Percentiles rank a stretch among this genome's conserved stretches.
Conservation (phyloP, 2,113 vertebrate genomes). For the Vicugna pacos region DNA sequence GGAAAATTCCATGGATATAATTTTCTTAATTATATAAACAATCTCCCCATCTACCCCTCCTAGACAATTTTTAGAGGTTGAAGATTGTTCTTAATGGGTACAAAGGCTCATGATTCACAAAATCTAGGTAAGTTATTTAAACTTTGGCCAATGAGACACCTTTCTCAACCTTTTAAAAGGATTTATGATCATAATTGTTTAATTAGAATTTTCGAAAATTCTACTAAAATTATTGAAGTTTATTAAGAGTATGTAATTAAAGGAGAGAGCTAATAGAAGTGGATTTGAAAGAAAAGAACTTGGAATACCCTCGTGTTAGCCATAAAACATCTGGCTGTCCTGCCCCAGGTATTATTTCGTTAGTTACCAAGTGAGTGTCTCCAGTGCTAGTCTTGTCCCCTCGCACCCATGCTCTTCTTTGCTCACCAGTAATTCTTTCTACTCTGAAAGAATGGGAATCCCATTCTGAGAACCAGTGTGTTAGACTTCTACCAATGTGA, state of each 20-base stretch:
- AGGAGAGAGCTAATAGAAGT: background rate
- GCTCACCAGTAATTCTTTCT: background rate
- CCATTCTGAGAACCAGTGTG: background rate
- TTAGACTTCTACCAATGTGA: background rate
- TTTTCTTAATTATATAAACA: conserved; percentile 14
- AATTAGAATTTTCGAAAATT: background rate
- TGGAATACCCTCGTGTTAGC: background rate
- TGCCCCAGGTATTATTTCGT: background rate
- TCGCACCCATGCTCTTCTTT: background rate
- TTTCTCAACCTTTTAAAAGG: background rate
- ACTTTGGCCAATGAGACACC: background rate
- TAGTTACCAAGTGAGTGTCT: background rate
- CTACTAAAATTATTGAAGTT: background rate
- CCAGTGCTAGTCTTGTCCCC: background rate
- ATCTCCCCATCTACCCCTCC: background rate
- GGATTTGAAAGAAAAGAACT: background rate
- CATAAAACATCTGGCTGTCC: background rate
- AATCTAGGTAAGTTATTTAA: conserved; percentile 23
- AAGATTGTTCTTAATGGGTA: background rate
- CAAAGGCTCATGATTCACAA: conserved; percentile 18
- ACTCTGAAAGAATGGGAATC: background rate
- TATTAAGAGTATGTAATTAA: background rate
- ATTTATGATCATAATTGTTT: background rate
- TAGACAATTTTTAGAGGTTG: background rate
- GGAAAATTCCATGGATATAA: background rate